Evolutionary conservation across 2,888 invertebrate species (phyloP), one percentile per base, ranked within the genome.

Genomic region (Trachelus troglodyta): DNA sequence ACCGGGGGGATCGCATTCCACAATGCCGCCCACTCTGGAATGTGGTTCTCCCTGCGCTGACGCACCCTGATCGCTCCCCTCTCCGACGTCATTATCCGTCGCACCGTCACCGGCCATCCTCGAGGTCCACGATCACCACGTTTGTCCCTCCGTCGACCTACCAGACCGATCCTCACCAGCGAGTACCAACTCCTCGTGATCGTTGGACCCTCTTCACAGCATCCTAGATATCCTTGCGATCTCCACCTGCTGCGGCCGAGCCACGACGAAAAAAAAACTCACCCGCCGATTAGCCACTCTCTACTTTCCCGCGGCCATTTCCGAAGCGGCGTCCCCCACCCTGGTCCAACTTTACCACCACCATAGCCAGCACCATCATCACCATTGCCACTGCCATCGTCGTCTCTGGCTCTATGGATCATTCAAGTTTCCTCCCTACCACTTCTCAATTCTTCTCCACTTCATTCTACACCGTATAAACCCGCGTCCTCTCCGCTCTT

Each of bases 11-110:
- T 89, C 89, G 85, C 90, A 90, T 90, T 91, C 90, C 69, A 87
- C 87, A 88, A 89, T 89, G 87, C 90, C 90, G 90, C 90, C 91
- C 91, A 91, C 90, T 90, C 91, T 91, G 90, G 90, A 90, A 90
- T 91, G 90, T 82, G 85, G 89, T 86, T 88, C 88, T 87, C 87
- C 86, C 86, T 85, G 84, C 82, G 84, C 86, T 82, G 86, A 87
- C 84, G 86, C 86, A 83, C 82, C 82, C 81, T 83, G 86, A 76
- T 84, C 81, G 76, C 79, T 83, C 78, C 81, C 81, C 79, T 83
- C 83, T 82, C 75, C 79, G 56, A 76, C 79, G 83, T 89, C 90
- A 88, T 89, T 90, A 89, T 90, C 88, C 85, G 85, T 83, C 79
- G 83, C 78, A 82, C n/a, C 87, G 86, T 90, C 89, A 83, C 87